Evolutionary conservation across 2,113 vertebrate genomes (phyloP), one percentile per base, ranked within the genome.

Genomic region (Pelmatolapia mariae): DNA sequence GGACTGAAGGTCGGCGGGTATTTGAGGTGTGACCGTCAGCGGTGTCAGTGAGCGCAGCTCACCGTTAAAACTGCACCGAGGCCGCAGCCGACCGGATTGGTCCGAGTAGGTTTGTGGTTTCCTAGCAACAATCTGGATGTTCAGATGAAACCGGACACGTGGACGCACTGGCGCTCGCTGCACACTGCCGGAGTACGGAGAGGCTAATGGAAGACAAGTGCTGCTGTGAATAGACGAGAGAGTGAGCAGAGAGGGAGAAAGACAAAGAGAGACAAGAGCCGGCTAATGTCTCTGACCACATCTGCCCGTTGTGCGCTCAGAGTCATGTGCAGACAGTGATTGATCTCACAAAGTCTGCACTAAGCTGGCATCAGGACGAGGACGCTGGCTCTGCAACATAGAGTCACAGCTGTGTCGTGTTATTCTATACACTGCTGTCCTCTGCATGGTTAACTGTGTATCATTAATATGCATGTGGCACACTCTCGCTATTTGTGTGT

Each of bases 121-220:
- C 91, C 89, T 91, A 91, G 91, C 89, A 93, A 93, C 91, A 88
- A 84, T 18, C 33, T 1, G 22, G 24, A 80, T 84, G 85, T 53
- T 52, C 19, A 19, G 71, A 68, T 71, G 61, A 36, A 82, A 61
- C 45, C 4, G 50, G 90, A 90, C 82, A 5, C 7, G 4, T 7
- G 38, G 26, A 63, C 36, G 5, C 19, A 45, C 11, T 0, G 76
- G 47, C 45, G 57, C 38, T 29, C 52, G 68, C 38, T 16, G n/a
- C 16, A 4, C 38, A 33, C 50, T 7, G 63, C 53, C 47, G 16
- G 52, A 84, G 84, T 11, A 6, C 5, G 13, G 63, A 80, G 59
- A 79, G 89, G 85, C 81, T 85, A 83, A 93, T 80, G 87, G 87
- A 63, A 81, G 82, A 87, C 86, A 24, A 91, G 90, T 80, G 90